A percentile compares a stretch with the other conserved stretches of the same genome.
Evolutionary conservation across 2,113 vertebrate species (phyloP).

Genomic region (Indicator maculatus): DNA sequence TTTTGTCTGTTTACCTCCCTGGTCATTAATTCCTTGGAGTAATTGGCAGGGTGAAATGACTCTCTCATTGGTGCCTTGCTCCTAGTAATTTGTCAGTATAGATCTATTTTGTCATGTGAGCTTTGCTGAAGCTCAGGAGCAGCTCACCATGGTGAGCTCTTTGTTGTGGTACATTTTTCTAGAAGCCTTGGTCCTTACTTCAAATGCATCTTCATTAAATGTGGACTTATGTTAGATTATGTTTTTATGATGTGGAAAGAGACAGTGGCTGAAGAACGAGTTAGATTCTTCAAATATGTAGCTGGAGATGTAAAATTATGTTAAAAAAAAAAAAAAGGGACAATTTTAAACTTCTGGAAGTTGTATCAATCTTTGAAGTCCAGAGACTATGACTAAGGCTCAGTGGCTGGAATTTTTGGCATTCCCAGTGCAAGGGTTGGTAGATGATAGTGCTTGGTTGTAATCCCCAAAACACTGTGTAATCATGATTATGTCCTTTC

Average conservation of each 20-base stretch:
- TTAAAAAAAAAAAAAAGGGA: neutral
- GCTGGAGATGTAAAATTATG: neutral
- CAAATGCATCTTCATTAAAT: neutral
- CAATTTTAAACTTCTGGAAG: constrained; percentile 2
- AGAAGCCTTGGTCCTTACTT: neutral
- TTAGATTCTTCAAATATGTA: neutral
- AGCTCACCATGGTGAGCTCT: neutral
- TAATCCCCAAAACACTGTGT: neutral
- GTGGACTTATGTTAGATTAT: neutral
- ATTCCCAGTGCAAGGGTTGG: neutral
- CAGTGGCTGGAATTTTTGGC: neutral
- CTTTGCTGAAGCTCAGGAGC: neutral
- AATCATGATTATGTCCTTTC: neutral
- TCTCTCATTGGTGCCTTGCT: neutral
- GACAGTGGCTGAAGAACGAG: neutral
- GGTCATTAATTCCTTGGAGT: neutral
- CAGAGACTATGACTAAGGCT: neutral
- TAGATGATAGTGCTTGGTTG: neutral
- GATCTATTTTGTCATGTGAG: neutral
- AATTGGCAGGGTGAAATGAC: neutral
- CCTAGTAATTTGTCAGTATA: neutral
- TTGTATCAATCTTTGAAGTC: neutral
- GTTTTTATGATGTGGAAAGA: neutral
- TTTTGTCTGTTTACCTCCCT: neutral
- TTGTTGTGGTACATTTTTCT: neutral